Base-by-base conservation (phyloP, 2,113 vertebrate species). In the Odobenus rosmarus region DNA sequence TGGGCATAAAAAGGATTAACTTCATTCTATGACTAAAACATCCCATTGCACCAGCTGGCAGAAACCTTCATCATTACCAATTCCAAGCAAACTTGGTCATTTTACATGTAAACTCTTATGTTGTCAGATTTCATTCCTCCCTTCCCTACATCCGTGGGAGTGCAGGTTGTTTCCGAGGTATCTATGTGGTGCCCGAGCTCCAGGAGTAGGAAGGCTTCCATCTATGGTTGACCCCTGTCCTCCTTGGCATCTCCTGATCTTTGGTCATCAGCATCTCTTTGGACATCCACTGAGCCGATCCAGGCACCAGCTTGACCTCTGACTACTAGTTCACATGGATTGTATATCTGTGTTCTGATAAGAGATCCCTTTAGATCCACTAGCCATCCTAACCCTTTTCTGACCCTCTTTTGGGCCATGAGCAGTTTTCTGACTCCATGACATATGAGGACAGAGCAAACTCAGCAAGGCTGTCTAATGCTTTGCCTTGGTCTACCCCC, bases 11-110 rank as follows among this genome's bases (percentile, higher is more conserved):
- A 92, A 90, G 74, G 62, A 96, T 95, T 96, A 90, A 84, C 57
- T 96, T 92, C 82, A 90, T 90, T 96, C 79, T 88, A 28, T 90
- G 93, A 96, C 89, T 93, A 76, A 97, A 97, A 95, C 55, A 93
- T 72, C 72, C 76, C 69, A 95, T 95, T 96, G 72, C 36, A 71
- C 76, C 59, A 64, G 51, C 46, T 39, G 62, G 83, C 83, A 95
- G 90, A 96, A 95, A 90, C 1, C 80, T 92, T 91, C 84, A 85
- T 93, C 79, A 90, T 64, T 81, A 81, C 39, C 15, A 42, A 81
- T 81, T 74, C 81, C 53, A 74, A 80, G 80, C 57, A 93, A 92
- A 80, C 51, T 83, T 1, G 0, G 59, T 76, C 69, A 80, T 93
- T 97, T 97, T 76, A 74, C 28, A 93, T 80, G 85, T 93, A 88